Percentiles rank a stretch among this genome's conserved stretches.
phyloP scores from a whole-genome alignment of 2,113 vertebrate species.

The Paralichthys olivaceus region DNA sequence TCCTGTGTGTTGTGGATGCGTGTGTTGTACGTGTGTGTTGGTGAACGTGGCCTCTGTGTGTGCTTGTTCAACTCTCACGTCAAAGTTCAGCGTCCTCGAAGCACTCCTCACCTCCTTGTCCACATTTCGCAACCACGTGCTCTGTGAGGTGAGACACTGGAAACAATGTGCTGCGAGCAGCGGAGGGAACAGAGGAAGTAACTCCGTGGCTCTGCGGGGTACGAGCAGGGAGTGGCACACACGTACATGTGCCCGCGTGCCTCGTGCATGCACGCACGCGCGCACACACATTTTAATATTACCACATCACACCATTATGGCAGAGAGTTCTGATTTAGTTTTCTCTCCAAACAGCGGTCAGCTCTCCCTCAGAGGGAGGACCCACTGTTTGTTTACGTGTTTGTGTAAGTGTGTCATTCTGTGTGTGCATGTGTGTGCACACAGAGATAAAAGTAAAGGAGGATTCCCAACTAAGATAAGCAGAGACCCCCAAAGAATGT shows the following conservation, averaged over 20 bases:
- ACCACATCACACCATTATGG: constrained; percentile 12
- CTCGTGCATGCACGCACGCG: background rate
- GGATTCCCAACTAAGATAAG: constrained; percentile 36
- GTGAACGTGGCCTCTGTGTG: background rate
- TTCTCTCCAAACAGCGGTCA: constrained; percentile 29
- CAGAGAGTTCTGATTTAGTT: constrained; percentile 50
- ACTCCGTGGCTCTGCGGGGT: constrained; percentile 50
- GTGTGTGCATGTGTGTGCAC: background rate
- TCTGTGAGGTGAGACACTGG: constrained; percentile 33
- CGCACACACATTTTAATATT: constrained; percentile 19
- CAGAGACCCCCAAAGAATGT: constrained; percentile 16
- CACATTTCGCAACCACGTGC: constrained; percentile 48
- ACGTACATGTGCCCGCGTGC: background rate
- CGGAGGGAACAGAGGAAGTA: constrained; percentile 62
- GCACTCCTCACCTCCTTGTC: constrained; percentile 17
- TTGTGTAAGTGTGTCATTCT: background rate
- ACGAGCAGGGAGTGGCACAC: constrained; percentile 68
- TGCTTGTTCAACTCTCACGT: background rate
- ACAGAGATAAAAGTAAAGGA: constrained; percentile 47
- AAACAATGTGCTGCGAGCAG: constrained; percentile 54
- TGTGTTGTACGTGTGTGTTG: background rate
- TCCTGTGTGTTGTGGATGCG: background rate
- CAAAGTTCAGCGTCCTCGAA: constrained; percentile 29
- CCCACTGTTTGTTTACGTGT: background rate
- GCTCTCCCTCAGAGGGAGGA: background rate